Evolutionary conservation across 1,140 invertebrate species (phyloP).

Genomic region (Procambarus clarkii): DNA sequence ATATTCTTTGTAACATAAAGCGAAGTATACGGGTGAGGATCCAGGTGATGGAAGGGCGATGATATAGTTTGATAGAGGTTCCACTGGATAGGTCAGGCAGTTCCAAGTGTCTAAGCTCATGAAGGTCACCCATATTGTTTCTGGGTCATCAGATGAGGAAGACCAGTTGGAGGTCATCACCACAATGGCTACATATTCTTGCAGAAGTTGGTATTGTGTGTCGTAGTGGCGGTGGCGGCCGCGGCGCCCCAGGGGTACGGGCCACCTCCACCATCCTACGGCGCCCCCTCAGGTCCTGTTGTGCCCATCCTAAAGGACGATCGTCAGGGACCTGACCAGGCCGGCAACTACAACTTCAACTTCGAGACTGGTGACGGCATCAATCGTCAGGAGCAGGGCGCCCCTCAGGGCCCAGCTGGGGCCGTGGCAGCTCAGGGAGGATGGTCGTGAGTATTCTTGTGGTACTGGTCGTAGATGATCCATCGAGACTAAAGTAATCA

Average conservation of each 20-base stretch:
- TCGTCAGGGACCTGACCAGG: not conserved
- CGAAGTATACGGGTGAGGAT: too few relatives aligned
- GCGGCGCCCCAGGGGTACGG: not conserved
- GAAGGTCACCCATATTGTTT: not conserved
- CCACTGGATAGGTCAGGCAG: too few relatives aligned
- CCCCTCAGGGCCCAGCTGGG: conserved; percentile 24
- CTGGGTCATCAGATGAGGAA: not conserved
- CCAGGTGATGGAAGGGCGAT: too few relatives aligned
- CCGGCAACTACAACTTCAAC: conserved; percentile 4
- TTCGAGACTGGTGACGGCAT: conserved; percentile 8
- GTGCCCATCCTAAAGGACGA: conserved; percentile 20
- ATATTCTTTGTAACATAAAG: too few relatives aligned
- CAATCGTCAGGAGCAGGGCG: conserved; percentile 13
- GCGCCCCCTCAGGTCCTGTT: not conserved
- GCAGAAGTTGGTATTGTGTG: not conserved
- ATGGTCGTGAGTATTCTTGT: conserved; percentile 50
- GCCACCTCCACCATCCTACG: not conserved
- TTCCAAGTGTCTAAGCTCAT: too few relatives aligned
- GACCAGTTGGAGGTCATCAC: not conserved
- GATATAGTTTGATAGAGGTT: too few relatives aligned
- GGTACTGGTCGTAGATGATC: not conserved
- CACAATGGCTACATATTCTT: not conserved
- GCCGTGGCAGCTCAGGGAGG: conserved; percentile 39
- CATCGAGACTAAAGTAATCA: not conserved
- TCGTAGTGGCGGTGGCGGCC: not conserved